Conservation (phyloP, 2,113 vertebrate species). For the Gallinago media region DNA sequence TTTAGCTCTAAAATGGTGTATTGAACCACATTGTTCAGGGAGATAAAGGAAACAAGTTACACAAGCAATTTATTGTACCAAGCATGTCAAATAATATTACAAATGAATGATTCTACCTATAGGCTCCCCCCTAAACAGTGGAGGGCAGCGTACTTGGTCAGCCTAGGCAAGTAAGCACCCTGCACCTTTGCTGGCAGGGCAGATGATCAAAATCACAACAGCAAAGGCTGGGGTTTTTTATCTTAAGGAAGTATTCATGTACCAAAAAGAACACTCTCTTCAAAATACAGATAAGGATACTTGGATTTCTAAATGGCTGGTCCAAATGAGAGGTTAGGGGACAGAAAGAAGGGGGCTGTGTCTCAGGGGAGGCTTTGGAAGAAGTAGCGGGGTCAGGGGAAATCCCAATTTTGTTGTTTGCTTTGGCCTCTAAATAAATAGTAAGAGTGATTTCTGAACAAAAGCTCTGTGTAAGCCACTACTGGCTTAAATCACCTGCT, state of each 20-base stretch:
- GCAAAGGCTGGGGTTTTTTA: neutral
- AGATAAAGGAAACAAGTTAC: neutral
- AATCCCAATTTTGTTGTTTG: neutral
- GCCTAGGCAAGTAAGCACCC: neutral
- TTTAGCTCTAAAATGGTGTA: neutral
- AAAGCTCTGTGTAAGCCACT: neutral
- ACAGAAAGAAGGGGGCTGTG: neutral
- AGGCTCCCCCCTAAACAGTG: neutral
- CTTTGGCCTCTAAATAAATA: neutral
- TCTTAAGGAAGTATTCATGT: neutral
- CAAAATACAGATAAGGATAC: neutral
- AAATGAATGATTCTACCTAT: neutral
- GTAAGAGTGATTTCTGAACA: neutral
- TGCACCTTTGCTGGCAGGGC: neutral
- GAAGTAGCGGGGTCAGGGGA: fast-evolving
- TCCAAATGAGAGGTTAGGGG: neutral
- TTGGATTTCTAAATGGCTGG: neutral
- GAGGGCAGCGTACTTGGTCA: neutral
- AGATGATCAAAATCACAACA: neutral
- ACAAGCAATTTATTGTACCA: neutral
- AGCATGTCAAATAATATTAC: neutral
- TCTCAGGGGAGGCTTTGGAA: neutral
- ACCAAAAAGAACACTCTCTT: neutral
- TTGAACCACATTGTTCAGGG: fast-evolving
- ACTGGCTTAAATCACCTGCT: neutral